phyloP scores from a whole-genome alignment of 2,113 vertebrate genomes.

The Cricetomys ansorgei region DNA sequence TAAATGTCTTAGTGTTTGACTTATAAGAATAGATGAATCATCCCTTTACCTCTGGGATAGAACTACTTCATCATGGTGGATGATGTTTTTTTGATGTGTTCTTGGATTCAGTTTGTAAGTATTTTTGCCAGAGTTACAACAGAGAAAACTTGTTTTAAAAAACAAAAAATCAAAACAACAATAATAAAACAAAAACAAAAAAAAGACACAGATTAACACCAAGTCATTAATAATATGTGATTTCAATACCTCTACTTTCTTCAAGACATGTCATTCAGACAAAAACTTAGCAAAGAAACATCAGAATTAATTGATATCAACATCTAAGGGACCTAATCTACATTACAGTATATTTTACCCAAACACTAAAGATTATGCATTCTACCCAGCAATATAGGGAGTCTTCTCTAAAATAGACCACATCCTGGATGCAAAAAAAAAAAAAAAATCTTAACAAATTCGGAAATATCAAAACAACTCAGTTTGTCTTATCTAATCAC shows the following conservation, averaged over 20 bases:
- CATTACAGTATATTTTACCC: background rate
- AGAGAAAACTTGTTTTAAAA: too few species aligned
- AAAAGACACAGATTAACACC: background rate
- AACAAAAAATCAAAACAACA: too few species aligned
- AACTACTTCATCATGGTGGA: too few species aligned
- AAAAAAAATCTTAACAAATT: background rate
- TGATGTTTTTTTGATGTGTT: too few species aligned
- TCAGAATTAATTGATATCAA: background rate
- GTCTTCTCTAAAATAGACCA: background rate
- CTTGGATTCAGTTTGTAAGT: too few species aligned
- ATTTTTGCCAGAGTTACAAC: too few species aligned
- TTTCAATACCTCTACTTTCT: background rate
- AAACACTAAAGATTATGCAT: background rate
- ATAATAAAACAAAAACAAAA: too few species aligned
- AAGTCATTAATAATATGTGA: background rate
- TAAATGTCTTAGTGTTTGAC: background rate
- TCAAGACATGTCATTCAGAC: background rate
- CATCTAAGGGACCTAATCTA: background rate
- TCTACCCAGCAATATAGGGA: background rate
- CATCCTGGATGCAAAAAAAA: background rate
- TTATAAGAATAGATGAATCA: background rate
- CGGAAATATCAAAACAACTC: background rate
- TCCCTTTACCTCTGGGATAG: too few species aligned
- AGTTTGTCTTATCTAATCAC: background rate
- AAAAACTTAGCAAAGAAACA: background rate